Percentiles rank a stretch among this genome's conserved stretches.
These are phyloP conservation scores for Poeciliopsis presidionis DNA, from an alignment of 2,797 vertebrate species.

Conservation along the genomic window DNA sequence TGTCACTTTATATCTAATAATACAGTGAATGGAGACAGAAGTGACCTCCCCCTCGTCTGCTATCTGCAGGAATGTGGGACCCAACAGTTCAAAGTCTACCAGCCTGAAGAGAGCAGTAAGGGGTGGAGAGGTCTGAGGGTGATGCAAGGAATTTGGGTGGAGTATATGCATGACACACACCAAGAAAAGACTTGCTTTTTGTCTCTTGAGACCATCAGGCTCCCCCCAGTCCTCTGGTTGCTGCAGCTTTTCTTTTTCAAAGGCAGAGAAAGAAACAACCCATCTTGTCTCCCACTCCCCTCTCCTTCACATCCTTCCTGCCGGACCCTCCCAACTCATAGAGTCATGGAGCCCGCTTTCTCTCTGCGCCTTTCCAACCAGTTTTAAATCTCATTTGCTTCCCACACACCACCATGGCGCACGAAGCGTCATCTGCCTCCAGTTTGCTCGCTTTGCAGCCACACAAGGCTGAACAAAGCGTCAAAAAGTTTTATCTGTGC, in stretches of 20 bases:
- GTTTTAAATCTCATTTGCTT: neutral
- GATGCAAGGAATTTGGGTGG: slow-evolving; percentile 66
- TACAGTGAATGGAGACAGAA: slow-evolving; percentile 12
- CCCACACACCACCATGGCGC: slow-evolving; percentile 9
- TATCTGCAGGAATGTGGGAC: slow-evolving; percentile 59
- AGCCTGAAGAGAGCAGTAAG: slow-evolving; percentile 24
- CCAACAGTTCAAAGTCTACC: slow-evolving; percentile 54
- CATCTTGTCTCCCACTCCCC: slow-evolving; percentile 45
- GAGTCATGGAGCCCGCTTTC: neutral
- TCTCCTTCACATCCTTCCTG: slow-evolving; percentile 26
- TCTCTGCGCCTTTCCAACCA: neutral
- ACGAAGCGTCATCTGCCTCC: slow-evolving; percentile 7
- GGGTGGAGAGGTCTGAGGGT: slow-evolving; percentile 26
- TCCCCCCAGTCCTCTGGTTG: slow-evolving; percentile 5
- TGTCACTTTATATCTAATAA: neutral
- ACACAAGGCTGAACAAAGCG: neutral
- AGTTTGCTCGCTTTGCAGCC: slow-evolving; percentile 13
- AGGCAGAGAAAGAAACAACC: slow-evolving; percentile 30
- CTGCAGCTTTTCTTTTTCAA: slow-evolving; percentile 43
- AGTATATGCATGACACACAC: slow-evolving; percentile 44
- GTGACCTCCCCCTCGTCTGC: neutral
- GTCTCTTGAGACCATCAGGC: slow-evolving; percentile 58
- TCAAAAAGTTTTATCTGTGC: slow-evolving; percentile 11
- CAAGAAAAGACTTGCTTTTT: slow-evolving; percentile 55
- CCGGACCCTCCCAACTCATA: neutral